Percentiles rank a stretch among this genome's conserved stretches.
Evolutionary conservation across 64 coral and sea anemone genomes (phyloP).

Genomic region (Dendronephthya gigantea): DNA sequence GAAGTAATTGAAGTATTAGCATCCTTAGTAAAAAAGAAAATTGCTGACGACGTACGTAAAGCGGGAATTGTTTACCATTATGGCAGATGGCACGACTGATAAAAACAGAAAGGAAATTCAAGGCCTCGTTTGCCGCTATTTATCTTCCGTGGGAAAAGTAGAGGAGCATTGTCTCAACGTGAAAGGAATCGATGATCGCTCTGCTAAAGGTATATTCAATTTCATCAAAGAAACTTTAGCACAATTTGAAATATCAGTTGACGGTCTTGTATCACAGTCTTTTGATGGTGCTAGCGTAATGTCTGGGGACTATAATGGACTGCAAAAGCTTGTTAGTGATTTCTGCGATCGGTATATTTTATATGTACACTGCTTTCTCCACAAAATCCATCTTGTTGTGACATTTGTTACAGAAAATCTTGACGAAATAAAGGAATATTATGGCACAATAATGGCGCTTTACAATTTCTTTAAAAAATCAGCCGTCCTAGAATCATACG

Average conservation of each 20-base stretch:
- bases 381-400: slow-evolving; percentile 18
- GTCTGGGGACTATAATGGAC: slow-evolving; percentile 5
- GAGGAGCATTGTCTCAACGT: neutral
- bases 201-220: neutral
- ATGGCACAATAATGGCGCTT: neutral
- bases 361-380: slow-evolving; percentile 20
- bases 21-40: slow-evolving; percentile 6
- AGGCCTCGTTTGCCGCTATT: neutral
- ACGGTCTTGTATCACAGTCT: slow-evolving; percentile 10
- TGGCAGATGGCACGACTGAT: neutral
- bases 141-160: neutral
- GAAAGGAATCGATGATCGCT: neutral
- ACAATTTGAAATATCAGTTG: neutral
- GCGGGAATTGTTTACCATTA: neutral
- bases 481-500: slow-evolving; percentile 12
- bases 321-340: slow-evolving; percentile 17
- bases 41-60: neutral
- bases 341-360: slow-evolving; percentile 11
- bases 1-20: slow-evolving; percentile 8
- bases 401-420: neutral
- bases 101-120: slow-evolving; percentile 6
- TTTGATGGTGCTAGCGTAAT: slow-evolving; percentile 10
- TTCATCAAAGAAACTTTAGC: neutral
- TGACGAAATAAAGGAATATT: slow-evolving; percentile 12
- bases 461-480: slow-evolving; percentile 20